A percentile compares a stretch with the other conserved stretches of the same genome.
Conservation (phyloP, 2,888 invertebrate genomes). For the Gasteruption jaculator region DNA sequence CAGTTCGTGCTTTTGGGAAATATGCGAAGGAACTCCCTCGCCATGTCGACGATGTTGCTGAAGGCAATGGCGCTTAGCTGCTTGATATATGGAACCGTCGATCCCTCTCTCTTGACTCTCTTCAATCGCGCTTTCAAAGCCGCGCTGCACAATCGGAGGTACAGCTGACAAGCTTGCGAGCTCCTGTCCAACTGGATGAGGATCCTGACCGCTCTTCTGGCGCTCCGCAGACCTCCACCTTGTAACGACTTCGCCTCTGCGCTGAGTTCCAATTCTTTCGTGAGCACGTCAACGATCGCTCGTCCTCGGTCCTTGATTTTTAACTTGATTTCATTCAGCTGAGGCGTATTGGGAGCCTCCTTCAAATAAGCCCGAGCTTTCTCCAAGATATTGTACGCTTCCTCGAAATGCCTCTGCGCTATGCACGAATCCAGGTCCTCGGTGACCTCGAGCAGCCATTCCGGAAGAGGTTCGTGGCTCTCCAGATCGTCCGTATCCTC, state of each 20-base stretch:
- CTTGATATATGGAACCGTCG: constrained; percentile 74
- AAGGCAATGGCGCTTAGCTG: constrained; percentile 82
- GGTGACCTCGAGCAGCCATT: constrained; percentile 86
- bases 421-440: constrained; percentile 94
- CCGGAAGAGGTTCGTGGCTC: constrained; percentile 56
- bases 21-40: constrained; percentile 71
- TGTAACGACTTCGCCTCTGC: constrained; percentile 83
- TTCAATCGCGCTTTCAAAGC: constrained; percentile 77
- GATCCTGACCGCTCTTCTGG: constrained; percentile 77
- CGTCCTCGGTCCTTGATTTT: constrained; percentile 58
- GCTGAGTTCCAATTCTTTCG: constrained; percentile 83
- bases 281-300: constrained; percentile 78
- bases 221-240: constrained; percentile 80
- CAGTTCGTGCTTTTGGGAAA: constrained; percentile 76
- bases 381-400: constrained; percentile 78
- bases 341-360: constrained; percentile 48
- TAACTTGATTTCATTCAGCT: constrained; percentile 53
- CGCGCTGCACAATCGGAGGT: constrained; percentile 75
- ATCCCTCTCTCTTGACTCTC: constrained; percentile 75
- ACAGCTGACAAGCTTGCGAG: constrained; percentile 76
- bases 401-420: constrained; percentile 93
- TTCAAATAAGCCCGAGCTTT: constrained; percentile 59
- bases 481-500: constrained; percentile 38
- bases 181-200: constrained; percentile 73
- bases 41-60: constrained; percentile 72